phyloP scores from a whole-genome alignment of 2,797 vertebrate species.

The Thripadectes ignobilis region DNA sequence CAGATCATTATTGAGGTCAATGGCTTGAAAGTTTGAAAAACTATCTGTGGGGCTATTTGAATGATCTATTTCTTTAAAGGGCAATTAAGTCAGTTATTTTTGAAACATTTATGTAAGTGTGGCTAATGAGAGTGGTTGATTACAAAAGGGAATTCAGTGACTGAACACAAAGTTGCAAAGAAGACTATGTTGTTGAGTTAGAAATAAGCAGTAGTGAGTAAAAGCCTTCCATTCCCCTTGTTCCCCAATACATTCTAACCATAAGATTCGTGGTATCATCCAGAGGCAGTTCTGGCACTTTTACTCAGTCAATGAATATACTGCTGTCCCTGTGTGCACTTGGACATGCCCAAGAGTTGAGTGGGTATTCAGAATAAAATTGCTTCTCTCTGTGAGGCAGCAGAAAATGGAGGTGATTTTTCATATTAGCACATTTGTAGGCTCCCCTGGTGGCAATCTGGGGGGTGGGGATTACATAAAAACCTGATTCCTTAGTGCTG shows the following conservation, averaged over 20 bases:
- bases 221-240: not conserved
- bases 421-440: not conserved
- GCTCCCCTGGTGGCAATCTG: not conserved
- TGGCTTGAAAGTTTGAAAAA: not conserved
- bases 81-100: not conserved
- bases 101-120: not conserved
- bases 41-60: not conserved
- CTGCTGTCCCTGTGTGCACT: not conserved
- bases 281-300: conserved; percentile 5
- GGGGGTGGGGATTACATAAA: not conserved
- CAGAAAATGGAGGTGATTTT: conserved; percentile 44
- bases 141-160: not conserved
- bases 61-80: not conserved
- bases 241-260: not conserved
- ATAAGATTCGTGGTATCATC: not conserved
- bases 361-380: conserved; percentile 35
- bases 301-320: not conserved
- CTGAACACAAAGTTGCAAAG: not conserved
- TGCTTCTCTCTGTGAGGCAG: not conserved
- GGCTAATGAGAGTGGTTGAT: not conserved
- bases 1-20: not conserved
- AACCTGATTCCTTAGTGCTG: not conserved
- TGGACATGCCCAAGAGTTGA: conserved; percentile 10
- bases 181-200: not conserved
- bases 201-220: not conserved